phyloP scores from a whole-genome alignment of 30 jellyfish, hydroid and myxozoan genomes.

The Chrysaora quinquecirrha region DNA sequence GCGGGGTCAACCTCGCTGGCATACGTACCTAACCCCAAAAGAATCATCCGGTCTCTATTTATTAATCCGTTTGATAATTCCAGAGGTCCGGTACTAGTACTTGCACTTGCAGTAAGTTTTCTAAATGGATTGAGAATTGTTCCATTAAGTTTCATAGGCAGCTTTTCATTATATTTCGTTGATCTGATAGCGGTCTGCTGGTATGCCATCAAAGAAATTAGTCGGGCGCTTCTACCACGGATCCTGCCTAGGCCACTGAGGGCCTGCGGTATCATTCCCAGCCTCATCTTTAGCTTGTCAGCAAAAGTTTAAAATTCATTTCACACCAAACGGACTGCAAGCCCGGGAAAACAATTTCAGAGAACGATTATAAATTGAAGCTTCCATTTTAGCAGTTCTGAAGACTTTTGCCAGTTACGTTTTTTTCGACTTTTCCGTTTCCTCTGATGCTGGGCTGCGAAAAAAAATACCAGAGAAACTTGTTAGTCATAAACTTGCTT shows the following conservation, averaged over 20 bases:
- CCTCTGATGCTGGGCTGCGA: no score
- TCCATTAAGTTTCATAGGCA: background rate
- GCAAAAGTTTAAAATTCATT: background rate
- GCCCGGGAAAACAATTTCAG: background rate
- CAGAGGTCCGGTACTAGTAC: background rate
- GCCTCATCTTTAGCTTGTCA: background rate
- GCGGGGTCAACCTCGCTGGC: no score
- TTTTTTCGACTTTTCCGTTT: no score
- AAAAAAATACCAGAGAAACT: no score
- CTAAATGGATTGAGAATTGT: background rate
- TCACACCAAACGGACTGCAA: background rate
- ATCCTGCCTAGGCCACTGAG: background rate
- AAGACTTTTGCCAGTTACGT: no score
- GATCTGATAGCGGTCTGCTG: background rate
- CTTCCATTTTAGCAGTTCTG: background rate
- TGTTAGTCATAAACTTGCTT: no score
- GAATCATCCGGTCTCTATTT: constrained; percentile 30
- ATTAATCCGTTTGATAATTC: background rate
- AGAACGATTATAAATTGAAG: no score
- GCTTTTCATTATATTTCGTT: background rate
- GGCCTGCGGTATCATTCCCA: constrained; percentile 13
- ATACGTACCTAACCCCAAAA: constrained; percentile 34
- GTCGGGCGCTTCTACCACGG: background rate
- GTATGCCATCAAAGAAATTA: background rate
- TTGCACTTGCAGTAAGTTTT: constrained; percentile 7